Base-by-base conservation (phyloP, 2,113 vertebrate genomes). In the Callionymus lyra region DNA sequence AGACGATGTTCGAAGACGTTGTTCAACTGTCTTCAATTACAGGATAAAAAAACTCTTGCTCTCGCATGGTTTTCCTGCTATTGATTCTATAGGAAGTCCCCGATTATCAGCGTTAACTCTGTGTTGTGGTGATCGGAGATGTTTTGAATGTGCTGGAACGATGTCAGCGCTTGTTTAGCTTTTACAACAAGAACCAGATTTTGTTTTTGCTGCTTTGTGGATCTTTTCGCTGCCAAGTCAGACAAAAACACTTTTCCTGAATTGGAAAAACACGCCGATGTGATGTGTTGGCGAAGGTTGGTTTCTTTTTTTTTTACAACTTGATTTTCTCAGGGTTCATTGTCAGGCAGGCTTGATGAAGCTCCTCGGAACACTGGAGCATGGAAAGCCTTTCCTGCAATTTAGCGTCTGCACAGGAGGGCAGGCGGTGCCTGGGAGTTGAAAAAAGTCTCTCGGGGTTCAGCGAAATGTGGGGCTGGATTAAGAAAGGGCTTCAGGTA, bases 331-430 rank as follows among this genome's bases (percentile, higher is more conserved):
- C 56, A 63, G 54, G 44, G 53, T 68, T 69, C 63, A 59, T 64
- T 10, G 41, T 42, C 49, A 13, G 59, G 65, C 50, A 56, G 32
- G 54, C 75, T 76, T 79, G 78, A 79, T 77, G 62, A 74, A 68
- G 72, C 70, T 65, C 70, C 64, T 73, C 74, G 62, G 34, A 59
- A 61, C 59, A 59, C 58, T 64, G 70, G 59, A 74, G 76, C 75
- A 43, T 73, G 61, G 71, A 77, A 79, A 68, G 53, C 68, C 41
- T 39, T 82, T 80, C 77, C 79, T 78, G 70, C 63, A 76, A 79
- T 80, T 79, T 80, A 77, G 47, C 47, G 56, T 77, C 70, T 68
- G 63, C 68, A 54, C 56, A 53, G 45, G 67, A 68, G 70, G 59
- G 48, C 51, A 39, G 50, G 48, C 49, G 34, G 49, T 16, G n/a